Conservation (phyloP, 2,888 invertebrate species). For the Odontocolon sp. region DNA sequence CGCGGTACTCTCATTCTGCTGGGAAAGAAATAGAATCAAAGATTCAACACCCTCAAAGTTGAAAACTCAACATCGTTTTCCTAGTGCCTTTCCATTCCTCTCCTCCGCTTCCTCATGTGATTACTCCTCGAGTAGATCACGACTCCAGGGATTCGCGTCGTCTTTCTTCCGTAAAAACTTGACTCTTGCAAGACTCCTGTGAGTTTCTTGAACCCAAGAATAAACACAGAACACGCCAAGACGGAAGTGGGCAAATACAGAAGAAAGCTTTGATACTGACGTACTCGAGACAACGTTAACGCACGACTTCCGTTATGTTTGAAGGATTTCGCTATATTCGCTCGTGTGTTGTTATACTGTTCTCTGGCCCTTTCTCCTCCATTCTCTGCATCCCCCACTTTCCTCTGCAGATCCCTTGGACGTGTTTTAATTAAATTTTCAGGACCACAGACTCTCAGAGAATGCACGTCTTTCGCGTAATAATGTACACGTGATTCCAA, state of each 20-base stretch:
- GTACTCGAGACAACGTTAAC: background rate
- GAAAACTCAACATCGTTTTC: too few relatives aligned
- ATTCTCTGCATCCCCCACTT: background rate
- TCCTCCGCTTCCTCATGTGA: too few relatives aligned
- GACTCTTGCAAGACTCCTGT: too few relatives aligned
- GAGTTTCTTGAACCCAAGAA: too few relatives aligned
- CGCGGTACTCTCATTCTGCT: too few relatives aligned
- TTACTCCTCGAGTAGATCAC: too few relatives aligned
- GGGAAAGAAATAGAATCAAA: too few relatives aligned
- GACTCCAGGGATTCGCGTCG: too few relatives aligned
- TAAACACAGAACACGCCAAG: background rate
- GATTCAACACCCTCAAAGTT: too few relatives aligned
- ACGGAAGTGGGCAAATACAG: background rate
- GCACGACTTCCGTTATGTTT: too few relatives aligned
- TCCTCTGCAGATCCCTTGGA: background rate
- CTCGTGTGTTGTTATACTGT: conserved; percentile 9
- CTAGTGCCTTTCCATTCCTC: too few relatives aligned
- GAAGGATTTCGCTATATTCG: background rate
- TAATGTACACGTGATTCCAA: conserved; percentile 49
- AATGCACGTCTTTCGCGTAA: conserved; percentile 50
- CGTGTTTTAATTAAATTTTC: conserved; percentile 75
- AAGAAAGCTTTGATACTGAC: background rate
- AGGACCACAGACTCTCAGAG: conserved; percentile 63
- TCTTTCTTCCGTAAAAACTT: too few relatives aligned
- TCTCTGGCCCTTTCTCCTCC: background rate